These are phyloP conservation scores for Ashinkailepas kermadecensis DNA, from an alignment of 2,888 invertebrate species.

Conservation along the genomic window DNA sequence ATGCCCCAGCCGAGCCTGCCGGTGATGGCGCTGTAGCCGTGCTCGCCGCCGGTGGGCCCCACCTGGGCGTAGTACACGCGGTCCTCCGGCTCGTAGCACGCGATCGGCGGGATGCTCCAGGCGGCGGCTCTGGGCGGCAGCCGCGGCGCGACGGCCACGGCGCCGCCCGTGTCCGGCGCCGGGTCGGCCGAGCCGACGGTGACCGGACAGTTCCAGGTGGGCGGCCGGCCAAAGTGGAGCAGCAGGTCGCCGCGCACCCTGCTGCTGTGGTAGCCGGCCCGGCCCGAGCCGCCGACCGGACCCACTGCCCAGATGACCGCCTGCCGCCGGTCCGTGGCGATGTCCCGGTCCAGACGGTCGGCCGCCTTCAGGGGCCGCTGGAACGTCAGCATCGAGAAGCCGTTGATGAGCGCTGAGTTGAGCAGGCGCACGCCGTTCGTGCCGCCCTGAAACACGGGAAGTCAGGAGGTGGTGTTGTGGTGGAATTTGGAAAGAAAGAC, in stretches of 20 bases:
- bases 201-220: constrained; percentile 87
- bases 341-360: constrained; percentile 61
- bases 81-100: constrained; percentile 81
- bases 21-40: constrained; percentile 73
- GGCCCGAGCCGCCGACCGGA: constrained; percentile 68
- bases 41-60: constrained; percentile 85
- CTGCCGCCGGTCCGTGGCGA: constrained; percentile 66
- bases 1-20: constrained; percentile 85
- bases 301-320: constrained; percentile 87
- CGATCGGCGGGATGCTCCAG: constrained; percentile 83
- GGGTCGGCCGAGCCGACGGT: constrained; percentile 51
- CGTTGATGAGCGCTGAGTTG: constrained; percentile 84
- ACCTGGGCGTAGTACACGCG: constrained; percentile 87
- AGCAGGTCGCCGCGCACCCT: constrained; percentile 54
- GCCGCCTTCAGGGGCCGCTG: constrained; percentile 70
- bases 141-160: constrained; percentile 25
- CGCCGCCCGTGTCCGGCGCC: constrained; percentile 30
- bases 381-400: constrained; percentile 86
- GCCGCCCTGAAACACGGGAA: constrained; percentile 50
- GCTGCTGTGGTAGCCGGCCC: constrained; percentile 72
- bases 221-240: constrained; percentile 77
- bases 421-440: constrained; percentile 73
- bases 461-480: too few species aligned
- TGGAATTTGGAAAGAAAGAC: too few species aligned
- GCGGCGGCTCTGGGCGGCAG: constrained; percentile 30